A percentile compares a stretch with the other conserved stretches of the same genome.
These are phyloP conservation scores for Eupithecia vulgata DNA, from an alignment of 2,888 invertebrate species.

Conservation along the genomic window DNA sequence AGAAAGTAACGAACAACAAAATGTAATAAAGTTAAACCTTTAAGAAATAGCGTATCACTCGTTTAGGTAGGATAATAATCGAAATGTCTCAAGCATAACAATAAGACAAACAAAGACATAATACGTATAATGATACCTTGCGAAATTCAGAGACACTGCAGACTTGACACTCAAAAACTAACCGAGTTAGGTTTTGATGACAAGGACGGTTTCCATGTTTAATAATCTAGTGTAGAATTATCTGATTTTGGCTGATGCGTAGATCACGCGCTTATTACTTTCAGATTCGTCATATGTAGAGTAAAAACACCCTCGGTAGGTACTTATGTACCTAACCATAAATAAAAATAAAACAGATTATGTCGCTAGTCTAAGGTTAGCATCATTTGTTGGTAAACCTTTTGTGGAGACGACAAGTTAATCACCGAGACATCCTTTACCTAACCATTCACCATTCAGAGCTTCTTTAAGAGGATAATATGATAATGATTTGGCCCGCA, in stretches of 20 bases:
- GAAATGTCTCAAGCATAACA: not conserved
- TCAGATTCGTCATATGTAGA: not conserved
- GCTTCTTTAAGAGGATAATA: slow-evolving; percentile 17
- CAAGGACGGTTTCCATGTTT: not conserved
- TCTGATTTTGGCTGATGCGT: not conserved
- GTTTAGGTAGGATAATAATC: not conserved
- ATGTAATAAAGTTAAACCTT: not conserved
- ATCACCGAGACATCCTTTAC: slow-evolving; percentile 41
- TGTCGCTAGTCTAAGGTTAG: not conserved
- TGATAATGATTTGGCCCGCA: not conserved
- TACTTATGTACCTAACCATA: not conserved
- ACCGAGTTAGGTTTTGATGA: not conserved
- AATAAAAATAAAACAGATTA: not conserved
- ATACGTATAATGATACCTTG: not conserved
- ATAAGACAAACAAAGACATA: not conserved
- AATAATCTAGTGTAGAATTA: not conserved
- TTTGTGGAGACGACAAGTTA: slow-evolving; percentile 32
- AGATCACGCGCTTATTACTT: not conserved
- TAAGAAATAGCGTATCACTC: not conserved
- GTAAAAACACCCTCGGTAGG: not conserved
- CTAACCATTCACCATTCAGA: not conserved
- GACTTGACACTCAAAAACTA: not conserved
- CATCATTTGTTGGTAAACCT: not conserved
- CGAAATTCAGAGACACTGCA: not conserved
- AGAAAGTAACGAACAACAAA: not conserved